A percentile compares a stretch with the other conserved stretches of the same genome.
Evolutionary conservation across 1,140 invertebrate genomes (phyloP).

Genomic region (Dermatophagoides farinae): DNA sequence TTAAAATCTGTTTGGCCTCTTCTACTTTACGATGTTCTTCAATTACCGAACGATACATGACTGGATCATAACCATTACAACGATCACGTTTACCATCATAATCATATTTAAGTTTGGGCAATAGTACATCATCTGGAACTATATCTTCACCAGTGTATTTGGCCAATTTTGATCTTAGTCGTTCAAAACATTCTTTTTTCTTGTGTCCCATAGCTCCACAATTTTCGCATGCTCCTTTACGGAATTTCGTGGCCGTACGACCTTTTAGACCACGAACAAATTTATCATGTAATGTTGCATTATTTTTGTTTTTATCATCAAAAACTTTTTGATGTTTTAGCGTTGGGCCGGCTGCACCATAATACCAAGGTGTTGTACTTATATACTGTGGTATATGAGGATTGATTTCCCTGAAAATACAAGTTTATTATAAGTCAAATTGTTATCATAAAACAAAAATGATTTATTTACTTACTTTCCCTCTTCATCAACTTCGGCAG

Average conservation of each 20-base stretch:
- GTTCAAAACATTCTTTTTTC: slow-evolving; percentile 87
- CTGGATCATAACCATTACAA: slow-evolving; percentile 86
- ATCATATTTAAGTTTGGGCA: slow-evolving; percentile 54
- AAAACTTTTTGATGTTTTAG: slow-evolving; percentile 95
- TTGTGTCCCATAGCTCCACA: slow-evolving; percentile 94
- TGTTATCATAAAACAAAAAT: not conserved
- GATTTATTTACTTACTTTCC: slow-evolving; percentile 38
- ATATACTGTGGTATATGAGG: slow-evolving; percentile 99
- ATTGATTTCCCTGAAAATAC: slow-evolving; percentile 65
- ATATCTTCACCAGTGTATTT: slow-evolving; percentile 56
- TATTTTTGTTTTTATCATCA: slow-evolving; percentile 51
- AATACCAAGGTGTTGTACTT: slow-evolving; percentile 95
- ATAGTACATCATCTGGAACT: slow-evolving; percentile 68
- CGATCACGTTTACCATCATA: slow-evolving; percentile 88
- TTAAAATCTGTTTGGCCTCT: slow-evolving; percentile 54
- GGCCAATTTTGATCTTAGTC: slow-evolving; percentile 74
- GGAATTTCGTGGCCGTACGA: slow-evolving; percentile 51
- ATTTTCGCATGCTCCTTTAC: slow-evolving; percentile 94
- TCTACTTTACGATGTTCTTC: slow-evolving; percentile 66
- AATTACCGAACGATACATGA: slow-evolving; percentile 63
- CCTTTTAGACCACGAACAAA: slow-evolving; percentile 54
- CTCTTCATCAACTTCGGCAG: slow-evolving; percentile 94
- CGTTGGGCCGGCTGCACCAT: slow-evolving; percentile 74
- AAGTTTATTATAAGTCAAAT: not conserved
- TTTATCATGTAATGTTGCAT: slow-evolving; percentile 48